Evolutionary conservation across 1,140 invertebrate species (phyloP).

Genomic region (Saxidomus purpurata): DNA sequence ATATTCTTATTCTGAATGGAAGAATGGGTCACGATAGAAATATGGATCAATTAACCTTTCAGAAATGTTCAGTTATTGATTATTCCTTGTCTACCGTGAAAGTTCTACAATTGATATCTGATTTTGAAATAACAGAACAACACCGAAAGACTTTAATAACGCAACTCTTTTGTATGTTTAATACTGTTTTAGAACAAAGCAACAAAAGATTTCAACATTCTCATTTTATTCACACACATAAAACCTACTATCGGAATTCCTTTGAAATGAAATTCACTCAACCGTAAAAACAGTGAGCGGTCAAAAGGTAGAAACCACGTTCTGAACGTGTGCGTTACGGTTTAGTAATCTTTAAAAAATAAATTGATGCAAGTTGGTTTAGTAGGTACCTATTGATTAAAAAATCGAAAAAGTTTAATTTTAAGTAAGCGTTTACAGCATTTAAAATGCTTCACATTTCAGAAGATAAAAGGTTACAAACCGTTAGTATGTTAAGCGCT

Average conservation of each 20-base stretch:
- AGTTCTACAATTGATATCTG: too few species aligned
- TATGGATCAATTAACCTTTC: too few species aligned
- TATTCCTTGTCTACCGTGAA: too few species aligned
- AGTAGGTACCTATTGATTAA: background rate
- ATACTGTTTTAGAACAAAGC: background rate
- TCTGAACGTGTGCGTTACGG: too few species aligned
- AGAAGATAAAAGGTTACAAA: background rate
- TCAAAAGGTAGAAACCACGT: too few species aligned
- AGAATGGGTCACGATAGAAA: too few species aligned
- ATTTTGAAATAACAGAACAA: too few species aligned
- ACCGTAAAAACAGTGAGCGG: background rate
- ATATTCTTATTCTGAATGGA: too few species aligned
- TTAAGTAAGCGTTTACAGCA: background rate
- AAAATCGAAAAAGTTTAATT: background rate
- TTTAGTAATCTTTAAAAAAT: background rate
- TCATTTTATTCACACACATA: background rate
- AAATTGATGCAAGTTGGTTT: background rate
- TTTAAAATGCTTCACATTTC: background rate
- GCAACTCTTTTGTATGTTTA: background rate
- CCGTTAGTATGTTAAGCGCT: background rate
- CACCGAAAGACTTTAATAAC: background rate
- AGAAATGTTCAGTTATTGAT: too few species aligned
- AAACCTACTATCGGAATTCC: too few species aligned
- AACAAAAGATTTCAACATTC: background rate
- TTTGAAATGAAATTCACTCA: background rate